These are phyloP conservation scores for Cyclopterus lumpus DNA, from an alignment of 2,797 vertebrate genomes.

Conservation along the genomic window DNA sequence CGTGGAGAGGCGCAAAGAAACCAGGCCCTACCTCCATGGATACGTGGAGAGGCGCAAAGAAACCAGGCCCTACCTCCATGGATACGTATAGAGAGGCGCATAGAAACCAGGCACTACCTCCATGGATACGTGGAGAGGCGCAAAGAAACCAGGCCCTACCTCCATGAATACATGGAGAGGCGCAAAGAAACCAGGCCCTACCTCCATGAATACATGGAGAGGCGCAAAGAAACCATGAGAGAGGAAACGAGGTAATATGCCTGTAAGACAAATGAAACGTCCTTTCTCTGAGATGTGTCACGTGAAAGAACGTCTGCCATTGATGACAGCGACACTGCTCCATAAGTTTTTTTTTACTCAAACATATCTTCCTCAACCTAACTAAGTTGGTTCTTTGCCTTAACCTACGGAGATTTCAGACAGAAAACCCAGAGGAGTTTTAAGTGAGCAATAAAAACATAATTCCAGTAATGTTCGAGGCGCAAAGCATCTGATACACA, in stretches of 20 bases:
- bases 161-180: background rate
- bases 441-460: no score
- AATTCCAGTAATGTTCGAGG: no score
- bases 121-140: no score
- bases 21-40: background rate
- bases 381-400: no score
- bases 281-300: background rate
- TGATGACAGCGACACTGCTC: background rate
- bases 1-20: no score
- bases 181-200: background rate
- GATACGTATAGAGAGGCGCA: no score
- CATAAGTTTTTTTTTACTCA: no score
- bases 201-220: background rate
- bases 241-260: background rate
- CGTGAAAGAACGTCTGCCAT: background rate
- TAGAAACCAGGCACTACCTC: background rate
- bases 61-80: background rate
- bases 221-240: no score
- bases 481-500: background rate
- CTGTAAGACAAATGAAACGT: background rate
- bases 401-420: no score
- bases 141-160: background rate
- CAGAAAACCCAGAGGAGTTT: no score
- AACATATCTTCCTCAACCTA: no score
- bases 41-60: background rate